These are phyloP conservation scores for Tenthredo amoena DNA, from an alignment of 2,888 invertebrate species.

Conservation along the genomic window DNA sequence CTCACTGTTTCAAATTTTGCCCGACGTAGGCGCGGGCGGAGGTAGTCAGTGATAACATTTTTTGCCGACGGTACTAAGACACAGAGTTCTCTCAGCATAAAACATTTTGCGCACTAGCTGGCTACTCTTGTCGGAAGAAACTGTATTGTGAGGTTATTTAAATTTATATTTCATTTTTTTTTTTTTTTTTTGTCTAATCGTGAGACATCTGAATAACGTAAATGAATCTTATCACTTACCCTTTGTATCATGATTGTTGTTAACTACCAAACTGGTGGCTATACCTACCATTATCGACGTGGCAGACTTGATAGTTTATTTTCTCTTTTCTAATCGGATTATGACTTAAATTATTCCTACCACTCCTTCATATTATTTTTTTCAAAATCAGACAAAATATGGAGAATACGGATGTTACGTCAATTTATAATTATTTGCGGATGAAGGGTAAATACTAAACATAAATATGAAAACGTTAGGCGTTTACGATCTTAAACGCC, in stretches of 20 bases:
- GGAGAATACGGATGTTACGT: background rate
- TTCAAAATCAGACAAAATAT: background rate
- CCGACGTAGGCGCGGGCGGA: background rate
- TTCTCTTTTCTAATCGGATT: background rate
- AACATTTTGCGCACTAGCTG: background rate
- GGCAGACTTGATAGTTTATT: background rate
- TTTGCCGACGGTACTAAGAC: background rate
- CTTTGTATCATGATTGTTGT: background rate
- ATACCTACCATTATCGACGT: background rate
- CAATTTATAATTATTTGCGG: background rate
- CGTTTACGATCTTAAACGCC: conserved; percentile 1
- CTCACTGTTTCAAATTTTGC: conserved; percentile 24
- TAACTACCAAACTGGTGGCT: background rate
- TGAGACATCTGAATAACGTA: background rate
- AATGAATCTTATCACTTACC: conserved; percentile 13
- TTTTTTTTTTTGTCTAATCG: background rate
- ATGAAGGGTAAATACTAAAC: conserved; percentile 24
- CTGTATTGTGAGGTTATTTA: background rate
- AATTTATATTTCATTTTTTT: background rate
- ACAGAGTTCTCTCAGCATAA: background rate
- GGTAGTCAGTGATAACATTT: background rate
- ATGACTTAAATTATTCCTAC: background rate
- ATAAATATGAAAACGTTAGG: conserved; percentile 23
- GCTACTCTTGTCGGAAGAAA: background rate
- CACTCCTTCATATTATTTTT: conserved; percentile 10